A percentile compares a stretch with the other conserved stretches of the same genome.
phyloP scores from a whole-genome alignment of 2,797 vertebrate genomes.

The Spinibarbus caldwelli region DNA sequence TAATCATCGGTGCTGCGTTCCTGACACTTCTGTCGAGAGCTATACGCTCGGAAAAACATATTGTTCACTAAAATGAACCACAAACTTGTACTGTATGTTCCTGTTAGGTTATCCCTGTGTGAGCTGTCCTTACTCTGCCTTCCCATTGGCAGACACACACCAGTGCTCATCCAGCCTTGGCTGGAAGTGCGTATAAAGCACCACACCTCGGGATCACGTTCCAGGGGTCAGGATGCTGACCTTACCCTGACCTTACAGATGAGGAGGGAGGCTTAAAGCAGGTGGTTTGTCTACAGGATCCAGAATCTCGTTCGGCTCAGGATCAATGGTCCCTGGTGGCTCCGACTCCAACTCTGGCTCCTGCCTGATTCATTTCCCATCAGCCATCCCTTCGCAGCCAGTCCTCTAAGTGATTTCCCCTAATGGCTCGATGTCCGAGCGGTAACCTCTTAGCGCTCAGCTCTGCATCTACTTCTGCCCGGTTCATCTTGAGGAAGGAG shows the following conservation, averaged over 20 bases:
- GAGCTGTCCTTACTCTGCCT: constrained; percentile 20
- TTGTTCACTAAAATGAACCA: constrained; percentile 37
- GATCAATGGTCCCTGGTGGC: constrained; percentile 51
- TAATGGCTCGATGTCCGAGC: constrained; percentile 57
- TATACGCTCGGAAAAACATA: neutral
- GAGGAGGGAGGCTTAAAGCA: constrained; percentile 1
- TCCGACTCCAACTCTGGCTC: constrained; percentile 46
- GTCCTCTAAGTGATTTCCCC: constrained; percentile 53
- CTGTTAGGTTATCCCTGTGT: constrained; percentile 43
- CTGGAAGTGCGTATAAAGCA: constrained; percentile 8
- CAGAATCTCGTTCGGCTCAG: constrained; percentile 27
- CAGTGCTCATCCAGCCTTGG: constrained; percentile 19
- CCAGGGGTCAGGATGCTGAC: constrained; percentile 39
- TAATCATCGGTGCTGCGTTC: constrained; percentile 52
- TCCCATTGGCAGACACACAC: constrained; percentile 32
- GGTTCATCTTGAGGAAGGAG: constrained; percentile 3
- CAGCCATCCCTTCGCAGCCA: constrained; percentile 40
- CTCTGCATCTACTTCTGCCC: constrained; percentile 36
- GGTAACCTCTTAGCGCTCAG: constrained; percentile 46
- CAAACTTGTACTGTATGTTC: constrained; percentile 33
- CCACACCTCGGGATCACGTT: constrained; percentile 1
- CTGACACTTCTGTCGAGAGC: constrained; percentile 19
- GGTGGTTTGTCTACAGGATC: constrained; percentile 42
- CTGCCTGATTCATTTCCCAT: constrained; percentile 59
- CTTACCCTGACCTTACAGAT: constrained; percentile 31